Conservation (phyloP, 2,113 vertebrate genomes). For the Calypte anna region DNA sequence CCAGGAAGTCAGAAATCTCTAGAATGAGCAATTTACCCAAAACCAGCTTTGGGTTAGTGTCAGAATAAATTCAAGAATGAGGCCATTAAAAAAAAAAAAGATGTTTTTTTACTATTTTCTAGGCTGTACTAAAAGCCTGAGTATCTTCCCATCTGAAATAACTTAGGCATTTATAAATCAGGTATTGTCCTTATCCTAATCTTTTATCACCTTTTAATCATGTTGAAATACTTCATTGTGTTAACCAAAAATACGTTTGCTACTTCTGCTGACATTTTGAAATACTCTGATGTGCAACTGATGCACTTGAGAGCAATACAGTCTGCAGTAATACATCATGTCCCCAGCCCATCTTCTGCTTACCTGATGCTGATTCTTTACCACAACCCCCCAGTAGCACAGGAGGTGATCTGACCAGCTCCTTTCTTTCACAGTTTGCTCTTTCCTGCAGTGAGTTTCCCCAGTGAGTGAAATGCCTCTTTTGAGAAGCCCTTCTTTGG, state of each 20-base stretch:
- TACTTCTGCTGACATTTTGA: not conserved
- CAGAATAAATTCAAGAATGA: not conserved
- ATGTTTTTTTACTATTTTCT: not conserved
- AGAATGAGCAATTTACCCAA: not conserved
- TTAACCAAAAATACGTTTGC: not conserved
- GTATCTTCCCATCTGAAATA: not conserved
- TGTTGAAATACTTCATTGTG: not conserved
- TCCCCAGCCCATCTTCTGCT: not conserved
- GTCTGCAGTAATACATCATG: not conserved
- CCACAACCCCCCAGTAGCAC: not conserved
- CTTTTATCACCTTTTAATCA: not conserved
- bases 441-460: not conserved
- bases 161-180: not conserved
- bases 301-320: not conserved
- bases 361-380: not conserved
- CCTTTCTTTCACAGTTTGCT: not conserved
- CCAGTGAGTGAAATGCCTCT: not conserved
- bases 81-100: not conserved
- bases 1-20: slow-evolving; percentile 17
- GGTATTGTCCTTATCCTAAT: not conserved
- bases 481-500: not conserved
- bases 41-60: not conserved
- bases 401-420: not conserved
- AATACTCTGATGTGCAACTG: not conserved
- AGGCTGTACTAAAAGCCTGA: not conserved